phyloP scores from a whole-genome alignment of 2,888 invertebrate genomes.

The Drymonia ruficornis region DNA sequence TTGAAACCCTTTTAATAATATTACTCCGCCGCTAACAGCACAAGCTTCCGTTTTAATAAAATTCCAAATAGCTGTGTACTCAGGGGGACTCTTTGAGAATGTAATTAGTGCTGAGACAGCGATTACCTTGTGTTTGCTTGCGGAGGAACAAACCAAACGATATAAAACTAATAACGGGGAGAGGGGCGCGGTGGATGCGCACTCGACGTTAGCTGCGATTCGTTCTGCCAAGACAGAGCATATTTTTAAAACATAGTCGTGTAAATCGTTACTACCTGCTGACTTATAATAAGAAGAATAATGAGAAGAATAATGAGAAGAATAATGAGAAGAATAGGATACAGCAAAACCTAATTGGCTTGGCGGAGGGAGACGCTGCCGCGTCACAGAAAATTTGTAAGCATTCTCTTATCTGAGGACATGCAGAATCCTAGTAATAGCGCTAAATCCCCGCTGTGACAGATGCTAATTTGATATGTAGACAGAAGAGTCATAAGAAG shows the following conservation, averaged over 20 bases:
- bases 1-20: slow-evolving; percentile 1
- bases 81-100: slow-evolving; percentile 39
- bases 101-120: slow-evolving; percentile 44
- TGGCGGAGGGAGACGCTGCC: no score
- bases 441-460: no score
- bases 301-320: no score
- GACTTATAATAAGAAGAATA: no score
- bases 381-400: no score
- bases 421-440: no score
- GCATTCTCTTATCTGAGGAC: no score
- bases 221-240: neutral
- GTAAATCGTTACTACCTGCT: no score
- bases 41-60: slow-evolving; percentile 29
- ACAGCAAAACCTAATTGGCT: no score
- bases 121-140: slow-evolving; percentile 28
- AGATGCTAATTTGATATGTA: no score
- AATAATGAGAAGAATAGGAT: no score
- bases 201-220: neutral
- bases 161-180: slow-evolving; percentile 37
- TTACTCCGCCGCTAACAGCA: slow-evolving; percentile 3
- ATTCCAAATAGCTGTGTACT: slow-evolving; percentile 32
- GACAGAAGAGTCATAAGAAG: no score
- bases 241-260: neutral
- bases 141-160: slow-evolving; percentile 21
- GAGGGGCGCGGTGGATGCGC: slow-evolving; percentile 7